These are phyloP conservation scores for Nyctereutes procyonoides DNA, from an alignment of 2,113 vertebrate genomes.

Conservation along the genomic window DNA sequence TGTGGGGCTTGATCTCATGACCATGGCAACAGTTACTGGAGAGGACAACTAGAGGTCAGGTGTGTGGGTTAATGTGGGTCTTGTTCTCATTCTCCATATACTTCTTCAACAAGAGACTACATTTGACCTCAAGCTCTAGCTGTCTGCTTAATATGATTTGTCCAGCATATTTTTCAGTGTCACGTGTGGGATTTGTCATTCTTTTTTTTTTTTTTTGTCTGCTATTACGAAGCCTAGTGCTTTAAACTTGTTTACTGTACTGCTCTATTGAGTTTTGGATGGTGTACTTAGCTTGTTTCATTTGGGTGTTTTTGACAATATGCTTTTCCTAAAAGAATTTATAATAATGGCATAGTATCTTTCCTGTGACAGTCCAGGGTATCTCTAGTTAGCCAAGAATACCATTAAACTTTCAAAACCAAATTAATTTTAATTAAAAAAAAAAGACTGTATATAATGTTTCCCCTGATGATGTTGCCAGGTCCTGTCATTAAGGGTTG, in stretches of 20 bases:
- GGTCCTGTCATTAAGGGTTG: not conserved
- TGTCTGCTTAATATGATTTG: not conserved
- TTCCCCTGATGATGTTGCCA: not conserved
- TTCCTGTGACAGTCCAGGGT: not conserved
- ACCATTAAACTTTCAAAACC: not conserved
- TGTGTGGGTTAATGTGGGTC: not conserved
- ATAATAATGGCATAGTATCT: not conserved
- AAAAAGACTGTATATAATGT: not conserved
- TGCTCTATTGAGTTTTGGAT: not conserved
- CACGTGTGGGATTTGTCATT: not conserved
- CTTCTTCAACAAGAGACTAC: not conserved
- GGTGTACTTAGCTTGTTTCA: not conserved
- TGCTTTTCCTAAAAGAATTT: not conserved
- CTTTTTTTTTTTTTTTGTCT: not conserved
- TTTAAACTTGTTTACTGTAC: not conserved
- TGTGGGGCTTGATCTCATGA: not conserved
- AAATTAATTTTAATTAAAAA: conserved; percentile 19
- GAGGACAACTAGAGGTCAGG: not conserved
- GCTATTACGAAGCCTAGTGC: not conserved
- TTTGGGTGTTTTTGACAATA: not conserved
- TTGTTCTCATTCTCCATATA: not conserved
- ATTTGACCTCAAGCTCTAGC: not conserved
- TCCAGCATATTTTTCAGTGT: not conserved
- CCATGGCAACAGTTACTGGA: not conserved
- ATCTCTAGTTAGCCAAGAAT: not conserved